phyloP scores from a whole-genome alignment of 2,797 vertebrate species.

The Lithobates pipiens region DNA sequence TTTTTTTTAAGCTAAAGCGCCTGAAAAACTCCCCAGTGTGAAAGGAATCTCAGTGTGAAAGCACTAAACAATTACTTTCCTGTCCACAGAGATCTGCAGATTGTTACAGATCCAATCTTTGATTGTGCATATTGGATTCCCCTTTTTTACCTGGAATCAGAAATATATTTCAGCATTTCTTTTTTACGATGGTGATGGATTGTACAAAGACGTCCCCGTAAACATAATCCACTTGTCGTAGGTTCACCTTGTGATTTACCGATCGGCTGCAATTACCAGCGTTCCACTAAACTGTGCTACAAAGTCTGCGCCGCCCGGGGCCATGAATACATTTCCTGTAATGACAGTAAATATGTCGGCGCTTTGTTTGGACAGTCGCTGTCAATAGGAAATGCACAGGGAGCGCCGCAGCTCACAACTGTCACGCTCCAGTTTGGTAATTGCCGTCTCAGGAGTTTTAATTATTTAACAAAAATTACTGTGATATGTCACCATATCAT shows the following conservation, averaged over 20 bases:
- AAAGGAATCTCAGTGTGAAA: too few species aligned
- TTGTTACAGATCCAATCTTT: too few species aligned
- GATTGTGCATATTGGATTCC: too few species aligned
- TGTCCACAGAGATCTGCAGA: too few species aligned
- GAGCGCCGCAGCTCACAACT: slow-evolving; percentile 28
- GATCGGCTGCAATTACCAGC: neutral
- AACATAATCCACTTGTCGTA: neutral
- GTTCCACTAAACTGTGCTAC: neutral
- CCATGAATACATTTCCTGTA: slow-evolving; percentile 19
- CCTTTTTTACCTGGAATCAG: too few species aligned
- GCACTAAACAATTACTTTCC: too few species aligned
- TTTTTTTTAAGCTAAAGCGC: too few species aligned
- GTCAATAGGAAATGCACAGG: neutral
- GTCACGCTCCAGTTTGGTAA: slow-evolving; percentile 80
- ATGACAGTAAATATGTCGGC: slow-evolving; percentile 1
- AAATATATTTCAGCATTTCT: too few species aligned
- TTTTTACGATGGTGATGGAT: too few species aligned
- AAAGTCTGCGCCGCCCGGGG: slow-evolving; percentile 5
- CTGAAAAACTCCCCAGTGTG: too few species aligned
- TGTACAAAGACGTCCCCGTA: neutral
- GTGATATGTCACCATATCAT: slow-evolving; percentile 77
- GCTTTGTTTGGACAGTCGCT: neutral
- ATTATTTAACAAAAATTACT: slow-evolving; percentile 82
- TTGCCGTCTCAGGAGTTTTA: slow-evolving; percentile 84
- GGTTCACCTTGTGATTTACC: slow-evolving; percentile 1